phyloP scores from a whole-genome alignment of 2,888 invertebrate species.

The Lasius platythorax region DNA sequence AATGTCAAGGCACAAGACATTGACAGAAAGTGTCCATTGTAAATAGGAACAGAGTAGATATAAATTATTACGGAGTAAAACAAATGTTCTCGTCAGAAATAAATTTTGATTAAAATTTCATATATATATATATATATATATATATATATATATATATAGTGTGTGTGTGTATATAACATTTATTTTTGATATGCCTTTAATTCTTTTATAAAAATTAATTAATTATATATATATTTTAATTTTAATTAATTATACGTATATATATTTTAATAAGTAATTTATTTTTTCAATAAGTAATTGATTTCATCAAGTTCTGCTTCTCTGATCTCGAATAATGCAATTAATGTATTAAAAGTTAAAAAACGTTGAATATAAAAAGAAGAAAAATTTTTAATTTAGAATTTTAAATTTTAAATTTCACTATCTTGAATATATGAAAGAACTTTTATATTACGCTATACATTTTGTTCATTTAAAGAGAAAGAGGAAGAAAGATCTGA shows the following conservation, averaged over 20 bases:
- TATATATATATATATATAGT: neutral
- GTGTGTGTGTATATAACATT: too few relatives aligned
- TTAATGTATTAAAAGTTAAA: neutral
- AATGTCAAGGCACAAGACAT: slow-evolving; percentile 46
- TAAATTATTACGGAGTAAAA: neutral
- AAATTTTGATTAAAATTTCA: neutral
- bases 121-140: neutral
- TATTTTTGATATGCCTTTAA: neutral
- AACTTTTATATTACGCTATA: neutral
- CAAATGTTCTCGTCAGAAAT: neutral
- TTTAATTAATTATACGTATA: too few relatives aligned
- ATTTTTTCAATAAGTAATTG: too few relatives aligned
- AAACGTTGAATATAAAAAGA: neutral
- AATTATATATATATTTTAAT: too few relatives aligned
- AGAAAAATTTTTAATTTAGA: neutral
- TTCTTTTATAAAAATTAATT: neutral
- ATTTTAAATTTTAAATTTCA: neutral
- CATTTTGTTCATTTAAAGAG: neutral
- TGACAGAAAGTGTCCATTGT: neutral
- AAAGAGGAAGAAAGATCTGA: neutral
- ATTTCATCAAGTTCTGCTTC: neutral
- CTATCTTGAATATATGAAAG: neutral
- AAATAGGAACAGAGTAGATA: neutral
- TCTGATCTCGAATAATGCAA: neutral
- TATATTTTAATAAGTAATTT: too few relatives aligned